A percentile compares a stretch with the other conserved stretches of the same genome.
These are phyloP conservation scores for Opisthocomus hoazin DNA, from an alignment of 2,113 vertebrate genomes.

Conservation along the genomic window DNA sequence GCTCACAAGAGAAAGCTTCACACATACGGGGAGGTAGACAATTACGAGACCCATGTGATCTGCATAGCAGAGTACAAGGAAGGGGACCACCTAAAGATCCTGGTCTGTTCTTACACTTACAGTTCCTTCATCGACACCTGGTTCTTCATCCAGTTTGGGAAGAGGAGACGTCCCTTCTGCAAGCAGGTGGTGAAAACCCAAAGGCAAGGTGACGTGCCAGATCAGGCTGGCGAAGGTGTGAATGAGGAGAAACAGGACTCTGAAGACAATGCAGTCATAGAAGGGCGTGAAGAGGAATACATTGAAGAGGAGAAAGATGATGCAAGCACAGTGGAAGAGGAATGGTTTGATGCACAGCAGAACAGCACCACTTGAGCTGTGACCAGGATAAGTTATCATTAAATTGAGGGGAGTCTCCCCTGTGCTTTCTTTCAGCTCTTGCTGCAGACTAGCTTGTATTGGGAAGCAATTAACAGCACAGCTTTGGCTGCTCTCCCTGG, in stretches of 20 bases:
- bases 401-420: background rate
- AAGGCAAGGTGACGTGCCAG: background rate
- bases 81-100: slow-evolving; percentile 46
- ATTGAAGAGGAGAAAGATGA: background rate
- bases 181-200: slow-evolving; percentile 73
- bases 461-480: background rate
- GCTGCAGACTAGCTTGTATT: background rate
- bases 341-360: background rate
- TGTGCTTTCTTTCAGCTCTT: background rate
- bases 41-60: slow-evolving; percentile 41
- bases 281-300: background rate
- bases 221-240: background rate
- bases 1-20: background rate
- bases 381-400: background rate
- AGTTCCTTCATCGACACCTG: slow-evolving; percentile 78
- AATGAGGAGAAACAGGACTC: slow-evolving; percentile 13
- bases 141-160: slow-evolving; percentile 60
- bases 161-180: slow-evolving; percentile 78
- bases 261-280: slow-evolving; percentile 37
- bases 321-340: background rate
- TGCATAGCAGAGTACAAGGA: slow-evolving; percentile 59
- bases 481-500: background rate
- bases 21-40: background rate
- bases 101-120: slow-evolving; percentile 69
- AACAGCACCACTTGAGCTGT: background rate